Conservation (phyloP, 2,797 vertebrate genomes). For the Bovichtus variegatus region DNA sequence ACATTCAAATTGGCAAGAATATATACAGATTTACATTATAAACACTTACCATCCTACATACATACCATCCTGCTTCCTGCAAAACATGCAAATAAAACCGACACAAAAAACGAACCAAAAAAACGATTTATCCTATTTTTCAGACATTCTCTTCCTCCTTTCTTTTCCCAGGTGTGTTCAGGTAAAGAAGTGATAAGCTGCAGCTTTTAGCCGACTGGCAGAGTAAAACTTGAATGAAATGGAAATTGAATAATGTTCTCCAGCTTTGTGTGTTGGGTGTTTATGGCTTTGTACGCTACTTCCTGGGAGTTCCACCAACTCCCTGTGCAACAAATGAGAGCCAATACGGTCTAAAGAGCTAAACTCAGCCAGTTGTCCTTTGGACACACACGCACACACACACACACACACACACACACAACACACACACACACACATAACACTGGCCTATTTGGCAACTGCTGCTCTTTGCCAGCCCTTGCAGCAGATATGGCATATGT, state of each 20-base stretch:
- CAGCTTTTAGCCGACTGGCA: constrained; percentile 33
- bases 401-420: not conserved
- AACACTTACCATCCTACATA: not conserved
- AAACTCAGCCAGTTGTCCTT: constrained; percentile 44
- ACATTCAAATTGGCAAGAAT: not conserved
- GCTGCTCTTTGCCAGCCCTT: constrained; percentile 5
- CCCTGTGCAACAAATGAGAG: constrained; percentile 46
- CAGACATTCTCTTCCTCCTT: constrained; percentile 9
- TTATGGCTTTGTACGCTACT: constrained; percentile 42
- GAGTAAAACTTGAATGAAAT: constrained; percentile 45
- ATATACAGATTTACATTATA: not conserved
- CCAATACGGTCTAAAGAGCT: constrained; percentile 37
- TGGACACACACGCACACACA: constrained; percentile 1
- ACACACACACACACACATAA: not conserved
- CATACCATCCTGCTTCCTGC: too few species aligned
- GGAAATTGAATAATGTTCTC: constrained; percentile 45
- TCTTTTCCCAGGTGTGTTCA: constrained; percentile 17
- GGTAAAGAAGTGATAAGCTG: constrained; percentile 39
- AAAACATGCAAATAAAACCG: not conserved
- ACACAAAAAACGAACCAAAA: not conserved
- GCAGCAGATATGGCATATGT: not conserved
- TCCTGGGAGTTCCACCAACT: constrained; percentile 49
- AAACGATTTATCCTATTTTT: constrained; percentile 16
- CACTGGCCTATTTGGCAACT: constrained; percentile 31
- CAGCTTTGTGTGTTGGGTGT: constrained; percentile 19